Base-by-base conservation (phyloP, 2,888 invertebrate species). In the Dryobota labecula region DNA sequence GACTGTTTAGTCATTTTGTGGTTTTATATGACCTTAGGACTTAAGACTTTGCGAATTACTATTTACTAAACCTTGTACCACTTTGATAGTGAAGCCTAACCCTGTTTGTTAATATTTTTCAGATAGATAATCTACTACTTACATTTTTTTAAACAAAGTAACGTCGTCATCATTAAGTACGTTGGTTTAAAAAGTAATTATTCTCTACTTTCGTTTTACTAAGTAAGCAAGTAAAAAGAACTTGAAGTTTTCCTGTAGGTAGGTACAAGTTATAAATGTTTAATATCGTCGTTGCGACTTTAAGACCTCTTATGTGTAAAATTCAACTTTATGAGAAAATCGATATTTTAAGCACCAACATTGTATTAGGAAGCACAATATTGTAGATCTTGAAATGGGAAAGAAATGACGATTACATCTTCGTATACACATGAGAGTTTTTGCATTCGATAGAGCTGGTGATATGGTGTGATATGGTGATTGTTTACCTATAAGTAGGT, bases 121-220 rank as follows among this genome's bases (percentile, higher is more conserved):
- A 4, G 6, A 24, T n/a, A 60, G 36, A 47, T 38, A 36, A n/a
- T 6, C 53, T 53, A 53, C 3, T 61, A 3, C 15, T n/a, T n/a
- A 43, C 2, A 36, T 4, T 20, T n/a, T 30, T 47, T 43, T 20
- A 2, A 27, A 33, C n/a, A 51, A n/a, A 30, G 3, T 5, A 36
- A 24, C n/a, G 1, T 24, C 8, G 9, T 47, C 27, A 15, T 45
- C 20, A 27, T 9, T 36, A 20, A 24, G 20, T 67, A 30, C 4
- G 18, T 47, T n/a, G 13, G 38, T 41, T 69, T 38, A 27, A 56
- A 74, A 61, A 56, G 8, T 7, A 58, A 64, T 60, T 64, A 79
- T 73, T 18, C 30, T 43, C 20, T 67, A 73, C 70, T 80, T 83
- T 83, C 58, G 53, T 76, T 76, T 60, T 60, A 51, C 27, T 49